These are phyloP conservation scores for Pyrrhia umbra DNA, from an alignment of 2,888 invertebrate genomes.

Conservation along the genomic window DNA sequence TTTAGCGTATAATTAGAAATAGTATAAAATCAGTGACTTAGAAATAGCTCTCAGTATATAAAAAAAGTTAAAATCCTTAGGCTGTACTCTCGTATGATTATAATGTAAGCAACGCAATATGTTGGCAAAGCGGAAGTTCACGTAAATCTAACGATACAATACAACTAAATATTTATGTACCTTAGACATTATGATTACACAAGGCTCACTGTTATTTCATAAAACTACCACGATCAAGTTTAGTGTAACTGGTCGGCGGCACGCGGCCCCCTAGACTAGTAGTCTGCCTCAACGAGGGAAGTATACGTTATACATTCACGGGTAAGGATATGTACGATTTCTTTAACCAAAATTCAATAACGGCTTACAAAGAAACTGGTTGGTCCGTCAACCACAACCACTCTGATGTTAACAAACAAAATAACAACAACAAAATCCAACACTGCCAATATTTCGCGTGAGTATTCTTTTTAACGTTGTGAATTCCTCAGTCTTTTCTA, in stretches of 20 bases:
- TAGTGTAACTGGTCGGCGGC: constrained; percentile 70
- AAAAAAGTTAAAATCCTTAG: constrained; percentile 90
- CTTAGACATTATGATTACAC: constrained; percentile 89
- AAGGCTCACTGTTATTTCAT: constrained; percentile 85
- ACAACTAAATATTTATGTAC: constrained; percentile 89
- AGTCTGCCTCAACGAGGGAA: constrained; percentile 75
- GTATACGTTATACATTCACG: constrained; percentile 81
- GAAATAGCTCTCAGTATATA: constrained; percentile 90
- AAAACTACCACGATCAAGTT: constrained; percentile 77
- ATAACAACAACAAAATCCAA: constrained; percentile 77
- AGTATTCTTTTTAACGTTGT: constrained; percentile 86
- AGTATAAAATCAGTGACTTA: constrained; percentile 89
- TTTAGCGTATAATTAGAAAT: constrained; percentile 80
- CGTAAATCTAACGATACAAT: constrained; percentile 89
- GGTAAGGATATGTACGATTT: constrained; percentile 89
- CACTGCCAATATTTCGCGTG: constrained; percentile 81
- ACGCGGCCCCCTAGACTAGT: constrained; percentile 74
- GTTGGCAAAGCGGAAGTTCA: constrained; percentile 90
- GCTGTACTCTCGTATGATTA: constrained; percentile 90
- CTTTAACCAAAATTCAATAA: constrained; percentile 76
- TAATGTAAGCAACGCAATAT: constrained; percentile 90
- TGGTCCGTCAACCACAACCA: constrained; percentile 85
- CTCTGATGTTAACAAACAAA: constrained; percentile 75
- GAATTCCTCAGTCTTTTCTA: constrained; percentile 89
- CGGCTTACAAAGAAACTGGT: constrained; percentile 76